A percentile compares a stretch with the other conserved stretches of the same genome.
These are phyloP conservation scores for Bolborhynchus lineola DNA, from an alignment of 2,113 vertebrate genomes.

Conservation along the genomic window DNA sequence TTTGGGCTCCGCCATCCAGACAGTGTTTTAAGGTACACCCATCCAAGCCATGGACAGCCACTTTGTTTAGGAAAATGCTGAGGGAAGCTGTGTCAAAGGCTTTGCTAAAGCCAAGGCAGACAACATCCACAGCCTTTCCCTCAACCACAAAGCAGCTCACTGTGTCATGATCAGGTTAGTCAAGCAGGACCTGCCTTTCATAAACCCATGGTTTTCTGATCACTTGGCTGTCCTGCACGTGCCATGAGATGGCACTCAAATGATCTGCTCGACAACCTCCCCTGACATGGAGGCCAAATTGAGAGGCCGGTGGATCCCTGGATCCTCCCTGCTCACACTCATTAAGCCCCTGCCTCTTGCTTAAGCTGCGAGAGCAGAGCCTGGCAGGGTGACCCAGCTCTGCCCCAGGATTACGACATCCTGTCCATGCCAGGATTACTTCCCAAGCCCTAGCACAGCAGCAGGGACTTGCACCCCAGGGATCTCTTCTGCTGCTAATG, in stretches of 20 bases:
- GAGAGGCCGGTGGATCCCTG: background rate
- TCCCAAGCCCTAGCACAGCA: background rate
- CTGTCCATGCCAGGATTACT: background rate
- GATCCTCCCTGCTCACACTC: background rate
- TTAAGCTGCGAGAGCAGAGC: background rate
- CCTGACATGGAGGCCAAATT: rapidly evolving
- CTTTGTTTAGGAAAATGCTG: background rate
- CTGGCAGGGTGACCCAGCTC: background rate
- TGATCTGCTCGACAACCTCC: background rate
- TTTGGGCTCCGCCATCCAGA: rapidly evolving
- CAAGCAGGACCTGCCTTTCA: background rate
- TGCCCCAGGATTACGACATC: background rate
- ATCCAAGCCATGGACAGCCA: background rate
- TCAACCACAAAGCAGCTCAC: background rate
- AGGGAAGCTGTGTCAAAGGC: background rate
- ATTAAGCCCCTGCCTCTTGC: background rate
- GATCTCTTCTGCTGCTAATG: background rate
- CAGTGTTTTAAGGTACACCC: background rate
- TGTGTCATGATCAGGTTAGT: background rate
- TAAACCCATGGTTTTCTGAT: background rate
- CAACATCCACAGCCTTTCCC: background rate
- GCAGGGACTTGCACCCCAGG: background rate
- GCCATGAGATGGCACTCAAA: background rate
- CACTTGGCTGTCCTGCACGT: background rate
- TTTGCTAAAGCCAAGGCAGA: background rate